These are phyloP conservation scores for Mantis religiosa DNA, from an alignment of 2,888 invertebrate species.

Conservation along the genomic window DNA sequence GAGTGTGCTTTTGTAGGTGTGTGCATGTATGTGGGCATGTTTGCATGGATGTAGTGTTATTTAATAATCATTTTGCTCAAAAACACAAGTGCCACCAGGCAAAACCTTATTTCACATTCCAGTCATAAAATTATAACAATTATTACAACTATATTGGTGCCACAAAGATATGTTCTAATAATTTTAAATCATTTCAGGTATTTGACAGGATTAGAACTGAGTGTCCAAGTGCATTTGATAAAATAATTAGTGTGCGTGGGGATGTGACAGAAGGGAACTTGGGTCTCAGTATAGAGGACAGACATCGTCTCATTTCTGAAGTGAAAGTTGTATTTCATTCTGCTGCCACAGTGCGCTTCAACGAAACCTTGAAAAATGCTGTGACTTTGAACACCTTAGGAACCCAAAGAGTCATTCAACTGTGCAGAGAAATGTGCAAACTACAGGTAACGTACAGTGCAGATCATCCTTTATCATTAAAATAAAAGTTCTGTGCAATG, in stretches of 20 bases:
- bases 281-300: slow-evolving; percentile 42
- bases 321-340: slow-evolving; percentile 57
- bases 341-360: slow-evolving; percentile 59
- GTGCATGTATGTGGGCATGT: no score
- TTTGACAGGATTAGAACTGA: slow-evolving; percentile 43
- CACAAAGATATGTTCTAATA: no score
- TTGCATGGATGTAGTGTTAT: no score
- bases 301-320: slow-evolving; percentile 41
- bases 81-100: no score
- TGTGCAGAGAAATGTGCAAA: slow-evolving; percentile 51
- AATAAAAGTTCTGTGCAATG: no score
- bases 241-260: slow-evolving; percentile 46
- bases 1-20: no score
- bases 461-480: no score
- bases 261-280: slow-evolving; percentile 43
- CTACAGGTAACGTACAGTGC: slow-evolving; percentile 42
- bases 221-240: slow-evolving; percentile 39
- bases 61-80: no score
- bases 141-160: no score
- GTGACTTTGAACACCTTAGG: slow-evolving; percentile 55
- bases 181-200: slow-evolving; percentile 36
- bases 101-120: no score
- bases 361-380: slow-evolving; percentile 53
- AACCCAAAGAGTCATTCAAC: slow-evolving; percentile 50
- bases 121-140: no score